phyloP scores from a whole-genome alignment of 2,113 vertebrate species.

The Chunga burmeisteri region DNA sequence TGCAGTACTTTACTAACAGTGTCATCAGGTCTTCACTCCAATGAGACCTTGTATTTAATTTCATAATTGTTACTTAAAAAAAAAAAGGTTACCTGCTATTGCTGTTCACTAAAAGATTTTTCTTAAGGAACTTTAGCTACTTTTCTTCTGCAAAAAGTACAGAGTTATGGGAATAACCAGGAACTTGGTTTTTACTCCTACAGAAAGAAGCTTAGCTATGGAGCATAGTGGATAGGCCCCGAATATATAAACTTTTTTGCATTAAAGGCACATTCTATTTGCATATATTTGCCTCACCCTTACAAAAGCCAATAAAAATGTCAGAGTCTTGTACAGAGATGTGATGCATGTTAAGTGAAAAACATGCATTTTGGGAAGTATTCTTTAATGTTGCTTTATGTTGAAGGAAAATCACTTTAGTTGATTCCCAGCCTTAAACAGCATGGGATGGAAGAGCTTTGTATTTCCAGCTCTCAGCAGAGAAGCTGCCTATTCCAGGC shows the following conservation, averaged over 20 bases:
- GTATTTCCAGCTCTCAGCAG: neutral
- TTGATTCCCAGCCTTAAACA: conserved; percentile 1
- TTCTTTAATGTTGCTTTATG: neutral
- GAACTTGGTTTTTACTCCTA: neutral
- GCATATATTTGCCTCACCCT: neutral
- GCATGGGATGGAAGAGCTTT: neutral
- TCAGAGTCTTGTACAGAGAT: neutral
- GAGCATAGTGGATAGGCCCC: neutral
- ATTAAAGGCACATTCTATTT: neutral
- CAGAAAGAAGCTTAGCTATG: neutral
- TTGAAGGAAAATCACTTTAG: neutral
- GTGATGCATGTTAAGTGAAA: neutral
- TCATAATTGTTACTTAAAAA: neutral
- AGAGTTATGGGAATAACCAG: neutral
- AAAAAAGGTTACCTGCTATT: neutral
- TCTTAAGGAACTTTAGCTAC: neutral
- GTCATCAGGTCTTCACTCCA: neutral
- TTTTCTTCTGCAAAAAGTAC: neutral
- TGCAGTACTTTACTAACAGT: neutral
- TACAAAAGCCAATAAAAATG: neutral
- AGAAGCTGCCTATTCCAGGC: neutral
- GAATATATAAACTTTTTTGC: neutral
- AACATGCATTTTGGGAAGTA: neutral
- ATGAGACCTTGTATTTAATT: neutral
- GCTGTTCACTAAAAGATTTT: neutral